Evolutionary conservation across 2,113 vertebrate species (phyloP), one percentile per base, ranked within the genome.

Genomic region (Morone chrysops): DNA sequence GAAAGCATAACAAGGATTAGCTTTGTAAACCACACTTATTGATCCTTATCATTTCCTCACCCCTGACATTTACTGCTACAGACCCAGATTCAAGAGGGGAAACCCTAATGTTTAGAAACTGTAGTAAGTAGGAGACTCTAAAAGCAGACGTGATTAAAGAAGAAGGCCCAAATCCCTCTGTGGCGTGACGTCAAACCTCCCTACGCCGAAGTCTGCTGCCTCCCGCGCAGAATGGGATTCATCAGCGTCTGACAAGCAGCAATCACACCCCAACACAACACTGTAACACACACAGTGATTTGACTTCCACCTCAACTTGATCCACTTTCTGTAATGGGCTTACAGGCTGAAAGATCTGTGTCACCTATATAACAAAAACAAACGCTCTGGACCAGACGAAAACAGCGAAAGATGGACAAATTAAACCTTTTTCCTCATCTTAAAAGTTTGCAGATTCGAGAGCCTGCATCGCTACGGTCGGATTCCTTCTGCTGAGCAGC

Each of bases 151-250:
- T 77, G 88, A 89, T 86, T 85, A 79, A 47, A 80, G 60, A 43
- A 73, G 60, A 83, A 70, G 73, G 31, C 50, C 73, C 66, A 81
- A 89, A 90, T 88, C 89, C 83, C 59, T 85, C 69, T 50, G 48
- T 3, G 57, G 67, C 8, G 80, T 87, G 86, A 87, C 62, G 73
- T 93, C 87, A 92, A 70, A 75, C 67, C 65, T 88, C 77, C 50
- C 65, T 45, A n/a, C 36, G 20, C 59, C 51, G 38, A 47, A 81
- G 75, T 22, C 70, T 66, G 71, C 68, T 20, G 60, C 31, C 31
- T 31, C 31, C 31, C 3, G 31, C 31, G 2, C 31, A 31, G 31
- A 74, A 68, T 36, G 31, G 59, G 75, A 91, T 74, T 86, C 83
- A 91, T 91, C 87, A 60, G 77, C 10, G 43, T 66, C 56, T 50